Evolutionary conservation across 2,113 vertebrate species (phyloP).

Genomic region (Myrmecobius fasciatus): DNA sequence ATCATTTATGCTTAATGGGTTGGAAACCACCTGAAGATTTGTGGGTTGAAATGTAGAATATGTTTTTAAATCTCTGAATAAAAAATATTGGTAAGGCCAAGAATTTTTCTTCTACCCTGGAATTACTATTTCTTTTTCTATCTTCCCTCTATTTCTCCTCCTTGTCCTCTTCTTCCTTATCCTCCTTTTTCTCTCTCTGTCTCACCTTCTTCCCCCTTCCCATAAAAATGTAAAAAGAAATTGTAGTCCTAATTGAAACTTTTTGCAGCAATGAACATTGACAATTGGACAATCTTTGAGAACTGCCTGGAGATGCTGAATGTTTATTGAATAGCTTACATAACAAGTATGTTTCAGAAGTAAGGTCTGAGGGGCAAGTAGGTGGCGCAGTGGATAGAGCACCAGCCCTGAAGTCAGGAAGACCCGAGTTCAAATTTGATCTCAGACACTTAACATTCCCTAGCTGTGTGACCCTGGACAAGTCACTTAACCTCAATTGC

Average conservation of each 20-base stretch:
- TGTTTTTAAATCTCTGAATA: not conserved
- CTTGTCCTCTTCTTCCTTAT: not conserved
- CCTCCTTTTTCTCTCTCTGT: not conserved
- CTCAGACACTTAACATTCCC: too few species aligned
- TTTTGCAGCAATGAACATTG: not conserved
- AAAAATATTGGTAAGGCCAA: not conserved
- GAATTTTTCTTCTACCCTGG: not conserved
- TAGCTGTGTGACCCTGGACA: too few species aligned
- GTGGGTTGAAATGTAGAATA: not conserved
- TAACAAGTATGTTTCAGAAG: not conserved
- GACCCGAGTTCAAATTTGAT: too few species aligned
- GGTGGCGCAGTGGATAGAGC: too few species aligned
- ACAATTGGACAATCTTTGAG: not conserved
- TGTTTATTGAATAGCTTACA: not conserved
- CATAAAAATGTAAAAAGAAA: not conserved
- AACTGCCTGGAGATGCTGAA: not conserved
- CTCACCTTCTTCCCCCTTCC: fast-evolving
- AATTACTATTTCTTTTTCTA: not conserved
- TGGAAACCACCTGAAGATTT: not conserved
- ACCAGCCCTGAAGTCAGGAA: too few species aligned
- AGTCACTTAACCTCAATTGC: too few species aligned
- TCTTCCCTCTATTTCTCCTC: too few species aligned
- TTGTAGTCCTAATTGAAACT: not conserved
- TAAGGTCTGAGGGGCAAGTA: too few species aligned
- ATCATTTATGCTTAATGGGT: not conserved